Conservation (phyloP, 2,797 vertebrate species). For the Tarsius wallacei region DNA sequence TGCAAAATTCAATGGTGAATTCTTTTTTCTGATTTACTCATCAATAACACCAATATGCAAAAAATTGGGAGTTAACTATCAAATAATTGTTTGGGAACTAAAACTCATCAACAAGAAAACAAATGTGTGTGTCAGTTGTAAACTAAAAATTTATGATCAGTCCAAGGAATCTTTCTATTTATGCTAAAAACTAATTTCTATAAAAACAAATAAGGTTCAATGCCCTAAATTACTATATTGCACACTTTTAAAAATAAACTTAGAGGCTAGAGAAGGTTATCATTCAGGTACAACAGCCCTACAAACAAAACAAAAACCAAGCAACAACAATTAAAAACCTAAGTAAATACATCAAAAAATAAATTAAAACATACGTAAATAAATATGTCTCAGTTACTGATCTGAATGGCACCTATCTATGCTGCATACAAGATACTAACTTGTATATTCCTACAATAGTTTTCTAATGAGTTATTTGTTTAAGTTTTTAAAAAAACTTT, state of each 20-base stretch:
- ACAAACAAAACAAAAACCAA: not conserved
- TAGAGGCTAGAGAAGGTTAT: not conserved
- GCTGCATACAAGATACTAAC: slow-evolving; percentile 40
- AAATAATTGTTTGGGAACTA: not conserved
- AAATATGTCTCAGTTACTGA: not conserved
- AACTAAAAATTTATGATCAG: slow-evolving; percentile 45
- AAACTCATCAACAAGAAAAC: not conserved
- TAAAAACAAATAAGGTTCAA: not conserved
- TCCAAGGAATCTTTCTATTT: not conserved
- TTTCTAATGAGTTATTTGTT: slow-evolving; percentile 22
- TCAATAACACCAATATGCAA: not conserved
- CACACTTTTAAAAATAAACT: slow-evolving; percentile 16
- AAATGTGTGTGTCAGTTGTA: not conserved
- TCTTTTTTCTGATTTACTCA: not conserved
- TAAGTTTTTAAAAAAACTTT: not conserved
- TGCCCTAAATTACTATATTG: not conserved
- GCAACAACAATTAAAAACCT: not conserved
- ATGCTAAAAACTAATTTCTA: not conserved
- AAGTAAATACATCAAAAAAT: not conserved
- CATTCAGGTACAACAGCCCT: not conserved
- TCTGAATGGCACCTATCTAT: not conserved
- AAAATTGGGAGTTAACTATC: not conserved
- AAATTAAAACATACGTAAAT: not conserved
- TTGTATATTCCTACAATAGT: not conserved
- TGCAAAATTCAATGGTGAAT: not conserved